phyloP scores from a whole-genome alignment of 2,113 vertebrate genomes.

The Dipodomys spectabilis region DNA sequence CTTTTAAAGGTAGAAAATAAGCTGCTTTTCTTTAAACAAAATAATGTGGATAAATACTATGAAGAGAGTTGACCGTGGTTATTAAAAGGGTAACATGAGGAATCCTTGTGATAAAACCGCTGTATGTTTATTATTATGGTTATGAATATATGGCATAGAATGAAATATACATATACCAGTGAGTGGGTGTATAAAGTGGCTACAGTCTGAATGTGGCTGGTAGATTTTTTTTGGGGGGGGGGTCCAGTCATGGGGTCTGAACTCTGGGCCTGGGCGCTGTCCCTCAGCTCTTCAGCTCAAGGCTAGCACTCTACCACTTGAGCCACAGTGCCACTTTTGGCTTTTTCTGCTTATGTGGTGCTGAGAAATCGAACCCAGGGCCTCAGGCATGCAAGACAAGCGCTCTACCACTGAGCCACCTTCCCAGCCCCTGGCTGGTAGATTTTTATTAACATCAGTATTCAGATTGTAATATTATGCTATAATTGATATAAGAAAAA shows the following conservation, averaged over 20 bases:
- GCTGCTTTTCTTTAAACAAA: not conserved
- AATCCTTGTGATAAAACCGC: not conserved
- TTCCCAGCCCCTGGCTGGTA: too few relatives aligned
- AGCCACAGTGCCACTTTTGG: too few relatives aligned
- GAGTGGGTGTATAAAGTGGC: not conserved
- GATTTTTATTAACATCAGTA: not conserved
- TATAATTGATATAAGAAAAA: not conserved
- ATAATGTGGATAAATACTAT: not conserved
- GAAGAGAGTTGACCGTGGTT: not conserved
- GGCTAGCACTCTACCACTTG: too few relatives aligned
- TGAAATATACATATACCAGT: not conserved
- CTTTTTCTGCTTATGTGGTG: too few relatives aligned
- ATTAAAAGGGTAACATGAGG: not conserved
- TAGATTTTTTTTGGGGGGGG: not conserved
- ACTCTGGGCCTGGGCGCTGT: too few relatives aligned
- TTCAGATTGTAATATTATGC: not conserved
- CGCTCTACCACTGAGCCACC: too few relatives aligned
- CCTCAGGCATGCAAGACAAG: too few relatives aligned
- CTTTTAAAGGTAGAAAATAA: not conserved
- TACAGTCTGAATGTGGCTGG: not conserved
- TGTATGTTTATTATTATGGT: not conserved
- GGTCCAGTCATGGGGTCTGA: too few relatives aligned
- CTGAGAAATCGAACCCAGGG: too few relatives aligned
- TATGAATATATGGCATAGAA: not conserved
- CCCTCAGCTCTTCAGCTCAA: too few relatives aligned